Percentiles rank a stretch among this genome's conserved stretches.
Conservation (phyloP, 2,888 invertebrate genomes). For the Drosophila acutilabella region DNA sequence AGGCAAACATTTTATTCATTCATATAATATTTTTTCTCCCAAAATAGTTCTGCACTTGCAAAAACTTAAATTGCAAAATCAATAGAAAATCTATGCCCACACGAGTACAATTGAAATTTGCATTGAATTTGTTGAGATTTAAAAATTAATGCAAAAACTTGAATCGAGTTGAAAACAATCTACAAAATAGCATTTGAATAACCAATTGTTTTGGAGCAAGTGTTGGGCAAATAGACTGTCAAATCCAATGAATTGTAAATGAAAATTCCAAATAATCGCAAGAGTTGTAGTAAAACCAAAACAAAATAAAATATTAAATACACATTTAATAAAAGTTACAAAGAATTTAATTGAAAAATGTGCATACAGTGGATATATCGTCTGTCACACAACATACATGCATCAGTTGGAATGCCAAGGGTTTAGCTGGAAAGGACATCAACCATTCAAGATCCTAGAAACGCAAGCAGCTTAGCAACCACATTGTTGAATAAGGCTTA, state of each 20-base stretch:
- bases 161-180: slow-evolving; percentile 23
- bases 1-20: background rate
- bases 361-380: background rate
- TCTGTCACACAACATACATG: background rate
- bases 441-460: background rate
- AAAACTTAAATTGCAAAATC: slow-evolving; percentile 33
- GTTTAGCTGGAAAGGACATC: slow-evolving; percentile 9
- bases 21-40: slow-evolving; percentile 16
- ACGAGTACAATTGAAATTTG: slow-evolving; percentile 62
- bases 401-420: slow-evolving; percentile 1
- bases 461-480: slow-evolving; percentile 16
- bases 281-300: background rate
- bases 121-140: slow-evolving; percentile 57
- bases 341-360: slow-evolving; percentile 26
- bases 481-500: slow-evolving; percentile 37
- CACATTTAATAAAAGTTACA: slow-evolving; percentile 2
- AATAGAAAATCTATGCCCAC: slow-evolving; percentile 46
- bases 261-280: slow-evolving; percentile 28
- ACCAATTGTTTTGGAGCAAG: slow-evolving; percentile 50
- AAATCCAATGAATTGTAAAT: slow-evolving; percentile 58
- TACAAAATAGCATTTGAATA: slow-evolving; percentile 44
- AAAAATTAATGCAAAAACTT: slow-evolving; percentile 41
- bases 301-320: slow-evolving; percentile 13
- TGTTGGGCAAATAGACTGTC: slow-evolving; percentile 60
- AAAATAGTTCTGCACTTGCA: slow-evolving; percentile 19